Conservation (phyloP, 2,113 vertebrate species). For the Syngnathus floridae region DNA sequence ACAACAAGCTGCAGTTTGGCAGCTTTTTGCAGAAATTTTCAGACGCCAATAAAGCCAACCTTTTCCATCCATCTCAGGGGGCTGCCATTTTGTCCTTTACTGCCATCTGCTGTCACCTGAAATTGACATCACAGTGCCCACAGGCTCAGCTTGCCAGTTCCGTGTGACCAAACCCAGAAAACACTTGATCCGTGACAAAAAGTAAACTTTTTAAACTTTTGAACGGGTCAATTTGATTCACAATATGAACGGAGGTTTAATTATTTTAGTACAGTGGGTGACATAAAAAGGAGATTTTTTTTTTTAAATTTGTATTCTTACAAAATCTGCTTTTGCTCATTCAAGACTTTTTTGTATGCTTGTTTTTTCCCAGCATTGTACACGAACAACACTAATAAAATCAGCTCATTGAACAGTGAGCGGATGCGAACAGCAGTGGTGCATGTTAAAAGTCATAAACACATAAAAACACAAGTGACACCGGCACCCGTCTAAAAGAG, state of each 20-base stretch:
- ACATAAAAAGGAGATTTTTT: conserved; percentile 7
- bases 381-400: conserved; percentile 43
- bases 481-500: conserved; percentile 31
- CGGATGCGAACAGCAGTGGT: conserved; percentile 33
- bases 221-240: neutral
- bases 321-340: conserved; percentile 1
- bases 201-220: neutral
- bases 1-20: neutral
- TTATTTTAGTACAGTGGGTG: neutral
- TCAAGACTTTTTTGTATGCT: neutral
- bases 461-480: conserved; percentile 44
- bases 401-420: conserved; percentile 43
- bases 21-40: neutral
- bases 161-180: no score
- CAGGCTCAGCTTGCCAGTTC: no score
- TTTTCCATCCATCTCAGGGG: no score
- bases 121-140: no score
- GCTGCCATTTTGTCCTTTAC: no score
- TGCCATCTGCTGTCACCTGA: no score
- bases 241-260: neutral
- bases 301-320: conserved; percentile 20
- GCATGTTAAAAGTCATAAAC: conserved; percentile 42
- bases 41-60: no score
- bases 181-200: no score
- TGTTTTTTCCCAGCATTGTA: conserved; percentile 31